Evolutionary conservation across 2,113 vertebrate genomes (phyloP), one percentile per base, ranked within the genome.

Genomic region (Pithys albifrons): DNA sequence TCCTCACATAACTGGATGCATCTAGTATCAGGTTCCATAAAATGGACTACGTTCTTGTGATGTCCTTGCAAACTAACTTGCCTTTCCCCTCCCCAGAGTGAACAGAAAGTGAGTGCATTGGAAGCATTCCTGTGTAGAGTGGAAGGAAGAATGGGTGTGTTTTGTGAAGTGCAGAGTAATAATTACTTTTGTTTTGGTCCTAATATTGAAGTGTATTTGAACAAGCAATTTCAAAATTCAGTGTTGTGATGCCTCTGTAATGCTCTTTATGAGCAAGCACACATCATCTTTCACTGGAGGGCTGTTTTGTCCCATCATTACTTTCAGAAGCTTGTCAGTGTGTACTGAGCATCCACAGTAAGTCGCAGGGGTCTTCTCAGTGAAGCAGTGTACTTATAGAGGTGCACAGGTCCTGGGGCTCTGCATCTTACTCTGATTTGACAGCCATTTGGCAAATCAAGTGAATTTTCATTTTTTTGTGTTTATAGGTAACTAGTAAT

Each of bases 101-200:
- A 37, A 6, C 1, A 1, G 51, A 39, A 45, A 18, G 31, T 17
- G 7, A 35, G 20, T 17, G 62, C 27, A 1, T 37, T 20, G 22
- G 62, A 69, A 52, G 27, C 15, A 6, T 55, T 73, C 13, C 29
- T 22, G 11, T 9, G 16, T 19, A 59, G 8, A 3, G 35, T 6
- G 65, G 1, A 0, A 1, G 64, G 58, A 65, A 5, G 37, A 62
- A 17, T 0, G 1, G 13, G 13, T 25, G 1, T 33, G 64, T 59
- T 73, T 22, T 37, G 33, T 54, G 51, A 51, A 62, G 41, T 55
- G 19, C 14, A 4, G 7, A 67, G 37, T 16, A 57, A 39, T 3
- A 10, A 19, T 49, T 6, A 20, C 3, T 71, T 71, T n/a, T 61
- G 14, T 52, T 84, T 84, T n/a, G 41, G 15, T 35, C 3, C 6